Percentiles rank a stretch among this genome's conserved stretches.
phyloP scores from a whole-genome alignment of 53 echinoderm and acorn worm genomes.

The Stichopus horrens region DNA sequence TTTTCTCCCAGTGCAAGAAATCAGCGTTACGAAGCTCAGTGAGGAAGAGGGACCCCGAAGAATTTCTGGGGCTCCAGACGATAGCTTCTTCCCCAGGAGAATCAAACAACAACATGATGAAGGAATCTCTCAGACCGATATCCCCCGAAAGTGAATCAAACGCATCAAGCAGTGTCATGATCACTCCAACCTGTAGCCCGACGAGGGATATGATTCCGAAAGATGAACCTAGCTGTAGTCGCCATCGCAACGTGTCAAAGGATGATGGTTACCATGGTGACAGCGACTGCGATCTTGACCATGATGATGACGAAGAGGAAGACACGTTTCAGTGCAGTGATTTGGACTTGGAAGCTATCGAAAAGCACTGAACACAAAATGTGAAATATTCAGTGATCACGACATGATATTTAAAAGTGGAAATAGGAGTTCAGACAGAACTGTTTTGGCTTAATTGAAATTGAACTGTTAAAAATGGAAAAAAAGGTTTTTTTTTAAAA shows the following conservation, averaged over 20 bases:
- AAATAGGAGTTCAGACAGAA: neutral
- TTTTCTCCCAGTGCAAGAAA: conserved; percentile 31
- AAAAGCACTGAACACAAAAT: conserved; percentile 61
- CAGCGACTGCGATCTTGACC: conserved; percentile 60
- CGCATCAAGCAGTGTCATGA: conserved; percentile 79
- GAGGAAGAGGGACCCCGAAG: conserved; percentile 43
- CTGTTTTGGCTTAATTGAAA: neutral
- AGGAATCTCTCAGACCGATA: conserved; percentile 3
- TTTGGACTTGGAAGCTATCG: conserved; percentile 89
- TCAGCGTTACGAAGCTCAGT: conserved; percentile 9
- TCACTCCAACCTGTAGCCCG: conserved; percentile 97
- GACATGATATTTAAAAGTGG: neutral
- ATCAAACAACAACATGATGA: conserved; percentile 63
- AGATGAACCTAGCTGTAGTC: conserved; percentile 37
- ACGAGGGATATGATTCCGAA: conserved; percentile 67
- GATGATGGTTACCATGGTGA: conserved; percentile 52
- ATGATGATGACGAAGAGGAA: conserved; percentile 60
- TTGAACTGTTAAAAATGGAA: neutral
- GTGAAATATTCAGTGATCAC: neutral
- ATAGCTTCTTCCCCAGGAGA: conserved; percentile 93
- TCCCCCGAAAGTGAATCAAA: conserved; percentile 43
- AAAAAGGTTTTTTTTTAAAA: neutral
- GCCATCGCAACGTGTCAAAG: conserved; percentile 40
- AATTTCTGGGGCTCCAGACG: conserved; percentile 76
- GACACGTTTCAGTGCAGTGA: conserved; percentile 72